Base-by-base conservation (phyloP, 2,113 vertebrate species). In the Strix uralensis region DNA sequence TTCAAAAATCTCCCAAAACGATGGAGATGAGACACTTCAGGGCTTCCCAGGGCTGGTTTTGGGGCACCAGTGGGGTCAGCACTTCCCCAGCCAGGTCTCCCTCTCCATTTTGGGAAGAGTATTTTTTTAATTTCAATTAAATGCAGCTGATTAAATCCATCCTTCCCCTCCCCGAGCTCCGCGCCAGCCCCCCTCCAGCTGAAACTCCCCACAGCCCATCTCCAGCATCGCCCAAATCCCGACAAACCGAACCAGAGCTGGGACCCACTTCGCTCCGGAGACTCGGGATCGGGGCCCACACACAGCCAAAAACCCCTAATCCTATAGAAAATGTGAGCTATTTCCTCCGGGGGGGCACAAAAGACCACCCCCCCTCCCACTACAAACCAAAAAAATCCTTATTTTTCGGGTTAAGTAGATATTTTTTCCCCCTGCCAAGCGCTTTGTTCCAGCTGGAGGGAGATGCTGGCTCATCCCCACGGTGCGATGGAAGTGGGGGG, bases 181-280 rank as follows among this genome's bases (percentile, higher is more conserved):
- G 10, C 8, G 3, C 38, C 59, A 49, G 29, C 44, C 23, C 58
- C 59, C 51, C 73, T 29, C 36, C 79, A 34, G 90, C 79, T 30
- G 15, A 29, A 72, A 27, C n/a, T 54, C 54, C 78, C 42, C 26
- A 7, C 3, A 26, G 8, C 32, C 42, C 49, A 32, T 13, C 54
- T 44, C 55, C 77, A 51, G 62, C 75, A 82, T 57, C 44, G 4
- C 90, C 63, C 54, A 42, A 46, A 86, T 15, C 54, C 72, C 7
- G 0, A 36, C 11, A 42, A 52, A 5, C 15, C 2, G 0, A 62
- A 23, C 34, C 0, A 0, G 25, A 85, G 61, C 47, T 0, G 1
- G 88, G 49, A 85, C 40, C 63, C 12, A 0, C 58, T 90, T 21
- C 47, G 15, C n/a, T 52, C 38, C 2, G 0, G n/a, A 84, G 20